Base-by-base conservation (phyloP, 2,888 invertebrate genomes). In the Gandaritis pyraliata region DNA sequence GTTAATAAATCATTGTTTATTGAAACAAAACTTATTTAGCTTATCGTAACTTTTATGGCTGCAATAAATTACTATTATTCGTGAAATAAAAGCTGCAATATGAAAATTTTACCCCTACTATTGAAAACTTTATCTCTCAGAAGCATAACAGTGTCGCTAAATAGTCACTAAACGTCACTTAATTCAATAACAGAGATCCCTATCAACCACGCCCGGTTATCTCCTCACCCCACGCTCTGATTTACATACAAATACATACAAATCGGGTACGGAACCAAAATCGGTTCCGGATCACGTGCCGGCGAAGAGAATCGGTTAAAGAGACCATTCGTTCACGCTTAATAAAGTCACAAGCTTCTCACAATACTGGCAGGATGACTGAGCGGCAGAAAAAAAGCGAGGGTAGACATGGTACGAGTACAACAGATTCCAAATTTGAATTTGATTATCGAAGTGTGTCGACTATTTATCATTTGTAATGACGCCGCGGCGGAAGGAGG, bases 281-380 rank as follows among this genome's bases (percentile, higher is more conserved):
- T 92, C 88, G 85, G 90, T 91, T 90, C 88, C 90, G 89, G 87
- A 93, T 94, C 94, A 93, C 94, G 94, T 94, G 94, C 79, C 92
- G 75, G 81, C 93, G 92, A 85, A 87, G 86, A 93, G 92, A 93
- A 94, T 94, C 90, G 78, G 85, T 86, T 87, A 87, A 88, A 89
- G 87, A 88, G 87, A 87, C 82, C 83, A 85, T 85, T 82, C 84
- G 80, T 91, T 90, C 87, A 92, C 90, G 92, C 84, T 87, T 90
- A 90, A 90, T 91, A 92, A 90, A 88, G 86, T 82, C 83, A 90
- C 91, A 90, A 91, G 88, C 87, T 90, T 90, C 87, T 88, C 87
- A 91, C 89, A 90, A 90, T 89, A 87, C 83, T 82, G 83, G 80
- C 83, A 82, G 83, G 75, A 77, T 77, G 78, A 80, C 77, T 71